These are phyloP conservation scores for Myrmecobius fasciatus DNA, from an alignment of 2,113 vertebrate genomes.

Conservation along the genomic window DNA sequence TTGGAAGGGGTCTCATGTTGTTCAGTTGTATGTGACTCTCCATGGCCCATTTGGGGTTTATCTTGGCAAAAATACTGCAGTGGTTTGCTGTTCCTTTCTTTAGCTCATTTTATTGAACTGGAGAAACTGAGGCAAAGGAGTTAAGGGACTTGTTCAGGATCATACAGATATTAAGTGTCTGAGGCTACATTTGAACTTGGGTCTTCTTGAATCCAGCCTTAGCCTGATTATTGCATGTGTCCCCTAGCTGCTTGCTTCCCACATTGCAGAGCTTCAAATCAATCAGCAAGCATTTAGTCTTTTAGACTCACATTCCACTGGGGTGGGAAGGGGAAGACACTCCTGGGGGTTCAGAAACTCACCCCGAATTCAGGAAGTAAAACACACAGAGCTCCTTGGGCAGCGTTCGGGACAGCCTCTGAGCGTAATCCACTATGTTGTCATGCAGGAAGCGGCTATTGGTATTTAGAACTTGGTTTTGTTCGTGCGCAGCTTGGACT, in stretches of 20 bases:
- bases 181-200: neutral
- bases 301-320: neutral
- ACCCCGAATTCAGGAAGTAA: slow-evolving; percentile 98
- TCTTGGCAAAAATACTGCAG: neutral
- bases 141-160: neutral
- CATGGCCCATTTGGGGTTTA: neutral
- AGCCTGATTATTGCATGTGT: neutral
- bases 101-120: neutral
- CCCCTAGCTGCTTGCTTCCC: neutral
- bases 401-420: slow-evolving; percentile 89
- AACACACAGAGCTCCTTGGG: slow-evolving; percentile 90
- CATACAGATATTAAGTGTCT: neutral
- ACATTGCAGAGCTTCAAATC: too few relatives aligned
- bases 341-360: slow-evolving; percentile 56
- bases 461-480: slow-evolving; percentile 92
- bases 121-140: neutral
- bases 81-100: neutral
- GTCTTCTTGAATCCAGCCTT: neutral
- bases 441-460: slow-evolving; percentile 95
- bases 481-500: slow-evolving; percentile 90
- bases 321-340: neutral
- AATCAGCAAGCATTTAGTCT: neutral
- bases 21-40: neutral
- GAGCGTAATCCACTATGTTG: slow-evolving; percentile 91
- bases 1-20: neutral